These are phyloP conservation scores for Pelosia muscerda DNA, from an alignment of 2,888 invertebrate species.

Conservation along the genomic window DNA sequence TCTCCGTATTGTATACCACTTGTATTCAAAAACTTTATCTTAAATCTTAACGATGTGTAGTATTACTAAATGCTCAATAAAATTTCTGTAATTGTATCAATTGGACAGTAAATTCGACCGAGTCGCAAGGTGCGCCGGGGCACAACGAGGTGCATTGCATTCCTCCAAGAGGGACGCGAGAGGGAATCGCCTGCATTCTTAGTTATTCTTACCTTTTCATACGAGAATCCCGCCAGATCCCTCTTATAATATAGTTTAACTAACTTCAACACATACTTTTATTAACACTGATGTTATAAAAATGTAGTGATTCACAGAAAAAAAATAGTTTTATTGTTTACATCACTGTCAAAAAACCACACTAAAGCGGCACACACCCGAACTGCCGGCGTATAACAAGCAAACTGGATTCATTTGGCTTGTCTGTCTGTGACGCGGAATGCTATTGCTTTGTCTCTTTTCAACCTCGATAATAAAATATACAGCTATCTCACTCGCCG, in stretches of 20 bases:
- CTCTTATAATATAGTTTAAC: slow-evolving; percentile 46
- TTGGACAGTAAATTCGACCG: slow-evolving; percentile 67
- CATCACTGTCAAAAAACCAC: slow-evolving; percentile 73
- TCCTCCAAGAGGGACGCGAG: slow-evolving; percentile 83
- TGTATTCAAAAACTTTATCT: slow-evolving; percentile 8
- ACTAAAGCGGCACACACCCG: slow-evolving; percentile 67
- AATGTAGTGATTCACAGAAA: slow-evolving; percentile 63
- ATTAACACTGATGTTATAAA: slow-evolving; percentile 63
- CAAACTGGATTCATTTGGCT: slow-evolving; percentile 82
- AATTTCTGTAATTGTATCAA: slow-evolving; percentile 45
- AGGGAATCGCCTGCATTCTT: slow-evolving; percentile 82
- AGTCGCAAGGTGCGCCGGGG: slow-evolving; percentile 81
- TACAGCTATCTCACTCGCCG: slow-evolving; percentile 63
- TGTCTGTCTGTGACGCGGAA: slow-evolving; percentile 76
- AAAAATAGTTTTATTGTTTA: slow-evolving; percentile 75
- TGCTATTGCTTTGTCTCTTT: slow-evolving; percentile 76
- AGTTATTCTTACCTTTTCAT: slow-evolving; percentile 78
- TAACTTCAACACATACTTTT: slow-evolving; percentile 68
- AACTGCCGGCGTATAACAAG: slow-evolving; percentile 73
- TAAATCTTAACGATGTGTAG: slow-evolving; percentile 15
- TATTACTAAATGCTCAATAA: slow-evolving; percentile 23
- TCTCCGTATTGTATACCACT: slow-evolving; percentile 7
- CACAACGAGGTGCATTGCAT: slow-evolving; percentile 78
- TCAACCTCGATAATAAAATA: slow-evolving; percentile 44
- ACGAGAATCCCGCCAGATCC: slow-evolving; percentile 57